Conservation (phyloP, 2,113 vertebrate species). For the Notarius lentiginosus region DNA sequence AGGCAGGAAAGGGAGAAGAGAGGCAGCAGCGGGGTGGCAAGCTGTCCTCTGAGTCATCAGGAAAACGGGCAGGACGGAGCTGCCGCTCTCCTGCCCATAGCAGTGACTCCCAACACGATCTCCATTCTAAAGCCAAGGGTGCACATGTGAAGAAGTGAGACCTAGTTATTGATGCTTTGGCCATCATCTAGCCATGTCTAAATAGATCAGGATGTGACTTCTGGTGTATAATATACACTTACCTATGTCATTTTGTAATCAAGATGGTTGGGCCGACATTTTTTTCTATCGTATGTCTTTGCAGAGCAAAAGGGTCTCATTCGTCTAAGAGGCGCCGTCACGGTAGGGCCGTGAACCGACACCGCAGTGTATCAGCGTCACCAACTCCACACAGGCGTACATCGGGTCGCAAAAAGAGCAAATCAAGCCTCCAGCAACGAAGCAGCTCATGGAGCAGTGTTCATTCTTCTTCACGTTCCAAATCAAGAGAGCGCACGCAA, state of each 20-base stretch:
- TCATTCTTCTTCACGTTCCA: conserved; percentile 81
- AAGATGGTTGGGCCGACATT: not conserved
- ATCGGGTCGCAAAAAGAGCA: conserved; percentile 81
- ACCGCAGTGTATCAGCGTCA: conserved; percentile 79
- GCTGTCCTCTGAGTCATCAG: conserved; percentile 68
- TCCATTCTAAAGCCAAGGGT: conserved; percentile 73
- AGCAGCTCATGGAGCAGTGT: conserved; percentile 91
- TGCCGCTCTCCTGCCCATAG: conserved; percentile 82
- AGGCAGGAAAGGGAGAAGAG: conserved; percentile 68
- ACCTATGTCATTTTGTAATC: not conserved
- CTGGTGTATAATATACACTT: not conserved
- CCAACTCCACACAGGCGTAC: conserved; percentile 74
- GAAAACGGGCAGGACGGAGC: conserved; percentile 73
- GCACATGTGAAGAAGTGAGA: conserved; percentile 83
- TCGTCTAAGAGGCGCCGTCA: conserved; percentile 78
- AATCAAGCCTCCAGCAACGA: conserved; percentile 76
- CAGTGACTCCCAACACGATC: conserved; percentile 82
- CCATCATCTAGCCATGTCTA: not conserved
- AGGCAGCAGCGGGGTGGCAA: conserved; percentile 65
- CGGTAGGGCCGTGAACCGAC: conserved; percentile 64
- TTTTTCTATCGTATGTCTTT: not conserved
- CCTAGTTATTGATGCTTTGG: not conserved
- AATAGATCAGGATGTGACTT: not conserved
- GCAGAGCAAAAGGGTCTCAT: conserved; percentile 68
- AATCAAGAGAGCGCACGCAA: conserved; percentile 77